A percentile compares a stretch with the other conserved stretches of the same genome.
phyloP scores from a whole-genome alignment of 2,797 vertebrate genomes.

The Phoeniculus purpureus region DNA sequence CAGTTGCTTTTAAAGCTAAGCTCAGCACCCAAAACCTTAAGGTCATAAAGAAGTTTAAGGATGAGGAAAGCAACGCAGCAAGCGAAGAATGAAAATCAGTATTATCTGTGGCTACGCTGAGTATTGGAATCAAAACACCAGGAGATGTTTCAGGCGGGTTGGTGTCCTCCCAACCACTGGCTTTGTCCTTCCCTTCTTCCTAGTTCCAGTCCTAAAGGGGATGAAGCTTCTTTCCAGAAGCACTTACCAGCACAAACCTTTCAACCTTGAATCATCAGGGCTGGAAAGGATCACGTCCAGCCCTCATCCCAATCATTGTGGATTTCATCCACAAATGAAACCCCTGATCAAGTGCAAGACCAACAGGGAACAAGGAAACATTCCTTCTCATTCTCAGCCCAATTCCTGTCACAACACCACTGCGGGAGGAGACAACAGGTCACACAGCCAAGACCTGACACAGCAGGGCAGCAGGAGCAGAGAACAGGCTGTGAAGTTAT shows the following conservation, averaged over 20 bases:
- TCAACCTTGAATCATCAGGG: not conserved
- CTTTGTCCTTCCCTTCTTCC: not conserved
- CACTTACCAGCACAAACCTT: not conserved
- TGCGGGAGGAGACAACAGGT: not conserved
- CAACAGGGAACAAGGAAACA: not conserved
- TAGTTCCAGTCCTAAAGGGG: not conserved
- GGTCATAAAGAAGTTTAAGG: constrained; percentile 23
- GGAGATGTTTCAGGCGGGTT: not conserved
- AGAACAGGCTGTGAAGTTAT: not conserved
- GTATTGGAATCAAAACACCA: not conserved
- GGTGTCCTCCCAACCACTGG: not conserved
- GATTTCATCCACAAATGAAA: not conserved
- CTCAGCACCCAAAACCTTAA: constrained; percentile 19
- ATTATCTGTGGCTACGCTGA: not conserved
- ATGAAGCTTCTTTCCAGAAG: constrained; percentile 10
- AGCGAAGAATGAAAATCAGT: constrained; percentile 41
- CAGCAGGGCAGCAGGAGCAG: not conserved
- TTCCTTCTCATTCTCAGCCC: not conserved
- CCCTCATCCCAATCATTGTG: too few relatives aligned
- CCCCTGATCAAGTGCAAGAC: not conserved
- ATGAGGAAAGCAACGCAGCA: constrained; percentile 62
- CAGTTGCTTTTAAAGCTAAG: constrained; percentile 1
- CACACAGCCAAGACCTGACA: not conserved
- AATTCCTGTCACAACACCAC: not conserved
- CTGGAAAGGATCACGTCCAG: too few relatives aligned